Evolutionary conservation across 30 jellyfish, hydroid and myxozoan genomes (phyloP), one percentile per base, ranked within the genome.

Genomic region (Turritopsis rubra): DNA sequence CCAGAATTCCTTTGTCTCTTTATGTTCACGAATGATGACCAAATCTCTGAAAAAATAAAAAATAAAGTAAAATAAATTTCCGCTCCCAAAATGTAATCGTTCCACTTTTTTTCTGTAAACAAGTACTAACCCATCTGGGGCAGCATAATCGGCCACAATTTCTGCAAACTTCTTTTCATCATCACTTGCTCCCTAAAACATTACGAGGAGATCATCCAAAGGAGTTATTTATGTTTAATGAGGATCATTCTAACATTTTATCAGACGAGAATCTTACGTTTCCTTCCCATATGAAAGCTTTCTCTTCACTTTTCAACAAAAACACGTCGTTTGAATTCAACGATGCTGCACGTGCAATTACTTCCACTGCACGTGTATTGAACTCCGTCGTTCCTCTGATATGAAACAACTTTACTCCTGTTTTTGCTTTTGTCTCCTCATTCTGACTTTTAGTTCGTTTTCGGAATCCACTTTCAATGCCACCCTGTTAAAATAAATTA

Each of bases 311-410:
- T 66, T 84, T 92, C 87, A 92, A 68, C 9, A 92, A 52, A 75
- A 92, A 92, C 52, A 92, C 98, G 52, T 92, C 98, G 65, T 92
- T 92, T 19, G 98, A 92, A 68, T 92, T 92, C 81, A 92, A 84
- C 7, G 98, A 92, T 26, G 98, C 96, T 19, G 96, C 98, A 0
- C 98, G 89, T 24, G 94, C 98, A 31, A 88, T 84, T 24, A 92
- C 98, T 89, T 92, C 98, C n/a, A 92, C 95, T 21, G 98, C 98
- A 29, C 95, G 89, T 24, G 98, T 92, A 74, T 92, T 92, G 53
- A 92, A 79, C n/a, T 92, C 95, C 5, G 96, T 84, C 0, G 98
- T 92, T 54, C 98, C 98, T 28, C 90, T 88, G 77, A 92, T 88
- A 52, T 92, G 98, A 78, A 92, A 92, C 23, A 92, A 91, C 72